Evolutionary conservation across 2,113 vertebrate species (phyloP), one percentile per base, ranked within the genome.

Genomic region (Archocentrus centrarchus): DNA sequence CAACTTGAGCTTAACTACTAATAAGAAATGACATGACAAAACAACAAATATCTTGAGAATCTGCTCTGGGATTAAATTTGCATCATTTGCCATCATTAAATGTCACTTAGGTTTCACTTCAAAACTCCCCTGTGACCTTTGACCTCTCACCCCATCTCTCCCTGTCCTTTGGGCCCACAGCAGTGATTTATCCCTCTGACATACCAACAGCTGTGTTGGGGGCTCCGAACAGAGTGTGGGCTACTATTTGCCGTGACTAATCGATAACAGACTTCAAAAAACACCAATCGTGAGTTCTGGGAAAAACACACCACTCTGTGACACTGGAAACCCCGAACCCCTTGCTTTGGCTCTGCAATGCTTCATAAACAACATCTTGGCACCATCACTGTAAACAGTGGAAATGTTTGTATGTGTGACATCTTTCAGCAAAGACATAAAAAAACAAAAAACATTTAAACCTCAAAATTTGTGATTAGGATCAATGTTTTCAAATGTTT

Each of bases 211-310:
- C 96, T 96, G 96, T 93, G 92, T 92, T 93, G 92, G 92, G 92
- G 94, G 92, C 89, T 95, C 88, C 2, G 50, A 92, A 88, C 88
- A 78, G 88, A 95, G 94, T 88, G 93, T 86, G 90, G 84, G 92
- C 92, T 94, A 93, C 94, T 95, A 95, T 95, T 95, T 93, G 92
- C 95, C 91, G 84, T 96, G 95, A 96, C 96, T 96, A 96, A 96
- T 96, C 92, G 93, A 95, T 95, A 94, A 89, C 96, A 96, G 96
- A 96, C 95, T 95, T 96, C 86, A 92, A 95, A 94, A 93, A 94
- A 91, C 81, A 78, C 77, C 88, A 92, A 89, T 92, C 83, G 77
- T 93, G 93, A 95, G 92, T 93, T 90, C 85, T 82, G 60, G 87
- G 88, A 88, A 86, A 93, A 89, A 86, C 75, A 86, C 91, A 88